Base-by-base conservation (phyloP, 2,888 invertebrate genomes). In the Aradus depressus region DNA sequence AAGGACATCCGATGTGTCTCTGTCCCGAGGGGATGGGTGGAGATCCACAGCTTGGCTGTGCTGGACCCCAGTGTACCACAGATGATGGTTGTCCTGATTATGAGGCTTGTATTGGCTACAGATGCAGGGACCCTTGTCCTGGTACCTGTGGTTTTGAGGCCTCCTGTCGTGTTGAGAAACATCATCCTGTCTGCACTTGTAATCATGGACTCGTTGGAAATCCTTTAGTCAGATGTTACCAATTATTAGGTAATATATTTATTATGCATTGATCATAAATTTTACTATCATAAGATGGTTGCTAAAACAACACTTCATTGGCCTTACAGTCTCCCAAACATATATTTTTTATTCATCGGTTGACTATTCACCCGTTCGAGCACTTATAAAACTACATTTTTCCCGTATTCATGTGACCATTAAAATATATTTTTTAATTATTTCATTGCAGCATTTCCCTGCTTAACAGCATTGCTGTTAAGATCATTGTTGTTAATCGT, bases 121-220 rank as follows among this genome's bases (percentile, higher is more conserved):
- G 77, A 61, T 90, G 90, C 62, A 73, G 77, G 57, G 83, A 88
- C 67, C 87, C 88, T 22, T 89, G 88, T 61, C 81, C 84, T 0
- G 86, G 86, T 41, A 78, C 81, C 19, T 89, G 89, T 65, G 89
- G 87, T 8, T 66, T 79, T 19, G 79, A 80, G 60, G 79, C 88
- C 10, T 71, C 73, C 51, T 88, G 89, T 62, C 75, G 76, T 51
- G 82, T 83, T 1, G 81, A 85, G 65, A 73, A 78, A 64, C 89
- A 89, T 66, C 82, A 81, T 64, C 87, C 87, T 25, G 75, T 85
- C 4, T 89, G 89, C 66, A 75, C 76, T 6, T 89, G 89, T 64
- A 73, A 77, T 62, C 69, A 74, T 45, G 83, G 81, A 19, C 71
- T 81, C 39, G 76, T 78, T 37, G 89, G 89, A 41, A 86, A 88